Conservation (phyloP, 2,888 invertebrate genomes). For the Steromphala cineraria region DNA sequence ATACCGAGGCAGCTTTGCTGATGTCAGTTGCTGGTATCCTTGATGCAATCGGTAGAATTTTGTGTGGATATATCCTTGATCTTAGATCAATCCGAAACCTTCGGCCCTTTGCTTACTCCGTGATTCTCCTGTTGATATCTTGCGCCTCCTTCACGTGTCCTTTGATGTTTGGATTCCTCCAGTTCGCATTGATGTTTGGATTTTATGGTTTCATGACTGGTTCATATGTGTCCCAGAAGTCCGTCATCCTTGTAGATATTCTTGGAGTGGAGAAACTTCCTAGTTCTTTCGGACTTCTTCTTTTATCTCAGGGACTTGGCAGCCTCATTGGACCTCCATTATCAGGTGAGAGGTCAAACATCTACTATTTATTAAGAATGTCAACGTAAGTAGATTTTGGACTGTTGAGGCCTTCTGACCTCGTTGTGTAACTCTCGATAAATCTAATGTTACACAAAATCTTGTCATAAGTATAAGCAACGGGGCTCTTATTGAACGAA, state of each 20-base stretch:
- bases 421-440: no score
- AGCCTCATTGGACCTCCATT: slow-evolving; percentile 61
- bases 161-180: slow-evolving; percentile 36
- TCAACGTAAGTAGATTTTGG: no score
- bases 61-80: slow-evolving; percentile 53
- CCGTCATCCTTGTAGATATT: slow-evolving; percentile 63
- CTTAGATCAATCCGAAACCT: slow-evolving; percentile 48
- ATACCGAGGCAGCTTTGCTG: slow-evolving; percentile 52
- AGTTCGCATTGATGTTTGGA: slow-evolving; percentile 45
- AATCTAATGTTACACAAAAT: no score
- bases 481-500: no score
- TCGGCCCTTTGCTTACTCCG: slow-evolving; percentile 54
- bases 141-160: slow-evolving; percentile 52
- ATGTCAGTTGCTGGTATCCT: slow-evolving; percentile 58
- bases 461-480: no score
- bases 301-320: slow-evolving; percentile 62
- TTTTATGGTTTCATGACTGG: slow-evolving; percentile 60
- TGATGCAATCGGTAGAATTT: slow-evolving; percentile 54
- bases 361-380: no score
- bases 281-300: slow-evolving; percentile 61
- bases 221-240: slow-evolving; percentile 64
- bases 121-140: slow-evolving; percentile 54
- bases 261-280: slow-evolving; percentile 58
- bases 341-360: no score
- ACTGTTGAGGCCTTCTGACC: neutral